Conservation (phyloP, 1,140 invertebrate genomes). For the Cepaea nemoralis region DNA sequence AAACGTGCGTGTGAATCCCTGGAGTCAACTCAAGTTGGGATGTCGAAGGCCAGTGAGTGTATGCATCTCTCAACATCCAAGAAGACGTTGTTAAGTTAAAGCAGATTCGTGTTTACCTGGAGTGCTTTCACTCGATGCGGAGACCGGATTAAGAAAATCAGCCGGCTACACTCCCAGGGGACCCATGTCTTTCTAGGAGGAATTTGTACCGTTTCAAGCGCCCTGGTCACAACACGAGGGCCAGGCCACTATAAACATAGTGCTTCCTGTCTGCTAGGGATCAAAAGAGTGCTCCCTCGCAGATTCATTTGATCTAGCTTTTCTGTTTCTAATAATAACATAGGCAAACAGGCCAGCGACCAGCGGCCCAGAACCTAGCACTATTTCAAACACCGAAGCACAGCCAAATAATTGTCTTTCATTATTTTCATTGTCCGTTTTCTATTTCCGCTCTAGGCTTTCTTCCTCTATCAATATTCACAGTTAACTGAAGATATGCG, state of each 20-base stretch:
- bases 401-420: too few species aligned
- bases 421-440: too few species aligned
- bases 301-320: slow-evolving; percentile 17
- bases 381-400: neutral
- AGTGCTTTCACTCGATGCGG: neutral
- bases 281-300: neutral
- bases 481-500: too few species aligned
- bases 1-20: neutral
- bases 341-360: slow-evolving; percentile 20
- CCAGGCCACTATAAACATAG: neutral
- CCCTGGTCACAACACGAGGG: neutral
- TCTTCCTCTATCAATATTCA: too few species aligned
- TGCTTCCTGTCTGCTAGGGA: neutral
- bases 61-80: neutral
- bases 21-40: neutral
- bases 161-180: neutral
- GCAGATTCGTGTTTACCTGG: neutral
- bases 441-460: too few species aligned
- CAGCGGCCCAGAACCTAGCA: neutral
- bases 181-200: neutral
- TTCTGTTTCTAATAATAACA: slow-evolving; percentile 24
- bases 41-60: neutral
- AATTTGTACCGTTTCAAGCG: neutral
- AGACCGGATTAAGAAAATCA: neutral
- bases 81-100: neutral